Percentiles rank a stretch among this genome's conserved stretches.
phyloP scores from a whole-genome alignment of 2,888 invertebrate genomes.

The Taphrorychus bicolor region DNA sequence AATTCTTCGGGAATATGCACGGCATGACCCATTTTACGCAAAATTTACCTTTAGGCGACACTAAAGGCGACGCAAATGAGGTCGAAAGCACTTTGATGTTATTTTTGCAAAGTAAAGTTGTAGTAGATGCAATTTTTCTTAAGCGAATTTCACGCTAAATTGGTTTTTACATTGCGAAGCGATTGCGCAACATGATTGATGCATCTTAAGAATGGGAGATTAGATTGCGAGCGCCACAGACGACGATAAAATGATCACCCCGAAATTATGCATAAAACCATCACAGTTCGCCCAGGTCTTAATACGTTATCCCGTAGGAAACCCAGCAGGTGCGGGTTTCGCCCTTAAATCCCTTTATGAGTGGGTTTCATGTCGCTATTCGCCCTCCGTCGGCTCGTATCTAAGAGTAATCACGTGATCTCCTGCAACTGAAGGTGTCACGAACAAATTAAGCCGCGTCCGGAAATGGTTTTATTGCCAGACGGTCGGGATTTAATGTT shows the following conservation, averaged over 20 bases:
- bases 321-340: slow-evolving; percentile 24
- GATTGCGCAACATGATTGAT: not conserved
- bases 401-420: slow-evolving; percentile 22
- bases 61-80: not conserved
- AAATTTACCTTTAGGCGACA: not conserved
- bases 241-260: not conserved
- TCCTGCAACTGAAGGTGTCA: slow-evolving; percentile 22
- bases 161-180: not conserved
- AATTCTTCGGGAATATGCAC: not conserved
- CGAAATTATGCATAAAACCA: slow-evolving; percentile 15
- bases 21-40: not conserved
- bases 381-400: not conserved
- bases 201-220: not conserved
- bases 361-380: slow-evolving; percentile 16
- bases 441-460: slow-evolving; percentile 19
- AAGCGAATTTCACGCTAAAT: not conserved
- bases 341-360: slow-evolving; percentile 26
- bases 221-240: not conserved
- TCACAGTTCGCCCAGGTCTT: slow-evolving; percentile 9
- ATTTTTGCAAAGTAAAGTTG: not conserved
- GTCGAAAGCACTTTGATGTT: not conserved
- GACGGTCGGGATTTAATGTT: slow-evolving; percentile 18
- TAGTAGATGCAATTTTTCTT: not conserved
- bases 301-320: slow-evolving; percentile 17
- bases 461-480: slow-evolving; percentile 17